These are phyloP conservation scores for Protophormia terraenovae DNA, from an alignment of 2,888 invertebrate genomes.

Conservation along the genomic window DNA sequence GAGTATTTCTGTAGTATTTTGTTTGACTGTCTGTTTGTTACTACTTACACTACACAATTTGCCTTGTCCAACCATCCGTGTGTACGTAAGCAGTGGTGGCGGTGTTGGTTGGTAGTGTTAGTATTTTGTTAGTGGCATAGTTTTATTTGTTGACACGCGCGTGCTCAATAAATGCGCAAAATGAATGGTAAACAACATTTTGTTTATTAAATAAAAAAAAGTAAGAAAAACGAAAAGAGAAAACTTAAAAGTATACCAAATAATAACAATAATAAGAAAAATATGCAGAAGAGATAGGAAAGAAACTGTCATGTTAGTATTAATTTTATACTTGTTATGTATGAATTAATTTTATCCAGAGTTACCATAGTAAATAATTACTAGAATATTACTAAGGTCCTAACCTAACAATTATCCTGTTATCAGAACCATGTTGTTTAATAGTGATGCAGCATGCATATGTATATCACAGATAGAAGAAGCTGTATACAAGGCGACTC, in stretches of 20 bases:
- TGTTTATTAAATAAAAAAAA: neutral
- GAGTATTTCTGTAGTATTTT: conserved; percentile 9
- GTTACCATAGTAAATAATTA: neutral
- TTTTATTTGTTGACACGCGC: conserved; percentile 59
- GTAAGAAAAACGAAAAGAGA: conserved; percentile 20
- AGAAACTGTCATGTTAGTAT: conserved; percentile 15
- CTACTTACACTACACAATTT: too few relatives aligned
- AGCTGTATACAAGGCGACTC: too few relatives aligned
- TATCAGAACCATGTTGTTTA: too few relatives aligned
- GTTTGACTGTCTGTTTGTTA: neutral
- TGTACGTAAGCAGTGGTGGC: neutral
- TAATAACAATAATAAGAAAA: neutral
- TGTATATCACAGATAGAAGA: too few relatives aligned
- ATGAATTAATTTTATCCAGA: neutral
- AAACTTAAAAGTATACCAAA: conserved; percentile 10
- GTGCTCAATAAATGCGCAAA: conserved; percentile 55
- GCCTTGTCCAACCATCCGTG: neutral
- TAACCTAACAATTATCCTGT: too few relatives aligned
- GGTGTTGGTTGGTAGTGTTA: neutral
- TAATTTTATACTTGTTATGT: neutral
- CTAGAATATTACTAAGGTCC: neutral
- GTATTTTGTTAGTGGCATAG: conserved; percentile 44
- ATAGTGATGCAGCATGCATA: too few relatives aligned
- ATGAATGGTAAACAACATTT: conserved; percentile 43
- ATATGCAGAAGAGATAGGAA: neutral